phyloP scores from a whole-genome alignment of 1,140 invertebrate genomes.

The Eupristina koningsbergeri region DNA sequence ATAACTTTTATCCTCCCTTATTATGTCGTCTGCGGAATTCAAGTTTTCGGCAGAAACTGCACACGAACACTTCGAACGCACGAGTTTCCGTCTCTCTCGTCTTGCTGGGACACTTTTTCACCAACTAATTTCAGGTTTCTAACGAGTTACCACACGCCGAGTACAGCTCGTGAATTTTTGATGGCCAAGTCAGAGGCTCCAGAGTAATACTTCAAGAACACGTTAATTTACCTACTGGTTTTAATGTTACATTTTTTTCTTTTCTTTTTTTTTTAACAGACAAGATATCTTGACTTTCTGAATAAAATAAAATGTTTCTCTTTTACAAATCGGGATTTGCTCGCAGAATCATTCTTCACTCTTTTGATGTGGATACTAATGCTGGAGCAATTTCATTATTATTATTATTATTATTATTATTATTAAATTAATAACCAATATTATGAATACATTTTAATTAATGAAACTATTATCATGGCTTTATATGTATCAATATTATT shows the following conservation, averaged over 20 bases:
- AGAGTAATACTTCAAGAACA: background rate
- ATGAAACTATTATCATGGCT: too few species aligned
- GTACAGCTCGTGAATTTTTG: constrained; percentile 11
- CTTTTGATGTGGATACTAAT: background rate
- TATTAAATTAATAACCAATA: too few species aligned
- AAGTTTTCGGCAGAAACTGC: background rate
- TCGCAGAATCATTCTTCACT: background rate
- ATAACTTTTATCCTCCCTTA: background rate
- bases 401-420: too few species aligned
- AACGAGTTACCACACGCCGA: constrained; percentile 28
- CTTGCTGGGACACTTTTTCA: background rate
- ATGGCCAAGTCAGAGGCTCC: background rate
- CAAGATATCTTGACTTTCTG: background rate
- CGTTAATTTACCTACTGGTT: constrained; percentile 20
- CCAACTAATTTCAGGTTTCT: constrained; percentile 45
- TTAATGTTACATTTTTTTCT: background rate
- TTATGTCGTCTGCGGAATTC: background rate
- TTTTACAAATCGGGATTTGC: background rate
- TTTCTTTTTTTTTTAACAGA: background rate
- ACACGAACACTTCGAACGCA: background rate
- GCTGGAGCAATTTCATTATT: too few species aligned
- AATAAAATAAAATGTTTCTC: background rate
- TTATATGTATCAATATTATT: too few species aligned
- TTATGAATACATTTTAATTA: too few species aligned
- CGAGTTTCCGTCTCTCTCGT: background rate